Evolutionary conservation across 2,113 vertebrate genomes (phyloP).

Genomic region (Propithecus coquereli): DNA sequence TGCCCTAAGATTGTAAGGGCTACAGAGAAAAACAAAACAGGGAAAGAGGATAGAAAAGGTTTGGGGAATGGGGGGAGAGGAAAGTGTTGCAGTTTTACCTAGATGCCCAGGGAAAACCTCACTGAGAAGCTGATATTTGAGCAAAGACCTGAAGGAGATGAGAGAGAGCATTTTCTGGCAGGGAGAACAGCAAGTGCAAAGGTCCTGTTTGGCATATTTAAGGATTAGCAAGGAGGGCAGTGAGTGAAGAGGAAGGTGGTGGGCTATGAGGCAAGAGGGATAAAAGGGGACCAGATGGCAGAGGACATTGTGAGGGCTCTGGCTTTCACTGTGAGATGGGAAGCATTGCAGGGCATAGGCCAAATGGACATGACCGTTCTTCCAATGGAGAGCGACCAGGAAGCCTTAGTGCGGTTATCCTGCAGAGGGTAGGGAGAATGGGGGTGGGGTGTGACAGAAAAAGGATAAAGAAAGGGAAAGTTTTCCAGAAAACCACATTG

Average conservation of each 20-base stretch:
- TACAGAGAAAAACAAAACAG: neutral
- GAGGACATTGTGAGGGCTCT: neutral
- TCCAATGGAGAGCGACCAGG: neutral
- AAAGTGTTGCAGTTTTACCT: neutral
- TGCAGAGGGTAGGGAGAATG: neutral
- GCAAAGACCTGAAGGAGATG: neutral
- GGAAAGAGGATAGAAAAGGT: neutral
- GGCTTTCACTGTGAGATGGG: neutral
- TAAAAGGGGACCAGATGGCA: neutral
- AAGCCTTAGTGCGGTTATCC: neutral
- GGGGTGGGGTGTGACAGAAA: neutral
- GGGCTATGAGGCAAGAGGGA: neutral
- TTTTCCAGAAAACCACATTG: neutral
- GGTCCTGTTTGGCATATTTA: neutral
- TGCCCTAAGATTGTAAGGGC: neutral
- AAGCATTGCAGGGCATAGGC: neutral
- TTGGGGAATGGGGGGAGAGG: neutral
- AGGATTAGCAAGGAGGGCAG: neutral
- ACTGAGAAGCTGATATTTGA: neutral
- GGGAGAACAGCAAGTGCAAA: neutral
- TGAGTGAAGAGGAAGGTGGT: neutral
- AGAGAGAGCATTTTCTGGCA: neutral
- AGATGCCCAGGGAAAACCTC: neutral
- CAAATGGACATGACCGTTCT: neutral
- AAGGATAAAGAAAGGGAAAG: neutral